phyloP scores from a whole-genome alignment of 2,797 vertebrate species.

The Pogonophryne albipinna region DNA sequence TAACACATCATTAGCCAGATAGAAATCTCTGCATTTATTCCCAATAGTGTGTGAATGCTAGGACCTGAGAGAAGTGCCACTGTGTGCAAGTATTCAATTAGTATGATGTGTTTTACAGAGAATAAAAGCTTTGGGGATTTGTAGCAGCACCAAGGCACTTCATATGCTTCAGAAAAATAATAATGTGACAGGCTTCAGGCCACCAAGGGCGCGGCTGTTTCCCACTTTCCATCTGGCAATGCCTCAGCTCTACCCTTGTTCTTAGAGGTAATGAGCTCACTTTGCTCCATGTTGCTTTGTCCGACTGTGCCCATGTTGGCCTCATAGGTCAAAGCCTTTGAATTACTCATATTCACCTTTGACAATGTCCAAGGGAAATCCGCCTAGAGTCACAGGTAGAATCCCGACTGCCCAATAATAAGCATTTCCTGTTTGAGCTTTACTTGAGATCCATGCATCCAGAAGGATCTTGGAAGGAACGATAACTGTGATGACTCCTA shows the following conservation, averaged over 20 bases:
- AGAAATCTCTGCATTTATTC: slow-evolving; percentile 17
- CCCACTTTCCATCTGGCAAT: background rate
- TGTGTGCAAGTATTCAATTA: slow-evolving; percentile 53
- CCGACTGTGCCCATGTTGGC: background rate
- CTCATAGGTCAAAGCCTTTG: slow-evolving; percentile 9
- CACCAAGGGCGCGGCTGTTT: background rate
- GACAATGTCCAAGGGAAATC: background rate
- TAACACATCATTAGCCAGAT: slow-evolving; percentile 13
- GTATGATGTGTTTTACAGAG: slow-evolving; percentile 30
- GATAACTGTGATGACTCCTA: background rate
- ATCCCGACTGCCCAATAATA: background rate
- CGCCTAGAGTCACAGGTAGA: background rate
- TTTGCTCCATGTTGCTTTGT: slow-evolving; percentile 14
- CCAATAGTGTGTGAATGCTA: slow-evolving; percentile 11
- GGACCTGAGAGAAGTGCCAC: background rate
- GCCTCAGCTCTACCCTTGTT: background rate
- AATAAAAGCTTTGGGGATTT: slow-evolving; percentile 11
- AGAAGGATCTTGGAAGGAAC: background rate
- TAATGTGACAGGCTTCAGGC: slow-evolving; percentile 5
- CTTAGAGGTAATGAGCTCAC: slow-evolving; percentile 15
- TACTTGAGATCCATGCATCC: background rate
- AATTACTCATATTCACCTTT: slow-evolving; percentile 6
- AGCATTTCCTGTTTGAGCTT: background rate
- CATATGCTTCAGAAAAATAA: background rate
- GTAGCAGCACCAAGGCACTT: slow-evolving; percentile 3